Evolutionary conservation across 1,140 invertebrate genomes (phyloP).

Genomic region (Bombus affinis): DNA sequence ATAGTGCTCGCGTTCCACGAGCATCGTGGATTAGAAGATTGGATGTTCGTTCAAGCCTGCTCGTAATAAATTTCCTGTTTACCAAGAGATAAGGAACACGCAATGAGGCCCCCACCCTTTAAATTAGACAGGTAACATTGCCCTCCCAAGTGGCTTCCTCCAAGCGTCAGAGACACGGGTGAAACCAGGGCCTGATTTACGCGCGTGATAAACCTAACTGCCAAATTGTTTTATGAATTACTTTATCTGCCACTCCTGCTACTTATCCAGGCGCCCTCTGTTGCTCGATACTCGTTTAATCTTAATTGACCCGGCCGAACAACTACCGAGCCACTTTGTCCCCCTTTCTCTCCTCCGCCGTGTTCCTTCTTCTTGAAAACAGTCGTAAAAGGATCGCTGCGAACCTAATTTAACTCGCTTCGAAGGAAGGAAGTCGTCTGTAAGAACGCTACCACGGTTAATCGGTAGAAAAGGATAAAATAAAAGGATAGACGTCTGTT

Average conservation of each 20-base stretch:
- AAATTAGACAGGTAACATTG: constrained; percentile 29
- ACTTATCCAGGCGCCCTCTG: neutral
- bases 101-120: neutral
- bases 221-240: constrained; percentile 37
- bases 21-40: constrained; percentile 12
- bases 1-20: neutral
- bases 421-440: neutral
- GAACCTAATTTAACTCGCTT: neutral
- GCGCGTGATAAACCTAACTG: constrained; percentile 12
- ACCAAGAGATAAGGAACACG: constrained; percentile 31
- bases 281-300: constrained; percentile 24
- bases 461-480: neutral
- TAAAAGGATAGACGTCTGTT: neutral
- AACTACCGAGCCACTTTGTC: neutral
- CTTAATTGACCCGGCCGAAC: constrained; percentile 6
- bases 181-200: neutral
- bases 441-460: neutral
- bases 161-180: neutral
- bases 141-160: neutral
- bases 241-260: neutral
- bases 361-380: neutral
- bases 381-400: constrained; percentile 5
- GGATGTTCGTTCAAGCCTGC: constrained; percentile 2
- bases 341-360: neutral
- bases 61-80: constrained; percentile 41